phyloP scores from a whole-genome alignment of 2,888 invertebrate genomes.

The Drosophila mimetica region DNA sequence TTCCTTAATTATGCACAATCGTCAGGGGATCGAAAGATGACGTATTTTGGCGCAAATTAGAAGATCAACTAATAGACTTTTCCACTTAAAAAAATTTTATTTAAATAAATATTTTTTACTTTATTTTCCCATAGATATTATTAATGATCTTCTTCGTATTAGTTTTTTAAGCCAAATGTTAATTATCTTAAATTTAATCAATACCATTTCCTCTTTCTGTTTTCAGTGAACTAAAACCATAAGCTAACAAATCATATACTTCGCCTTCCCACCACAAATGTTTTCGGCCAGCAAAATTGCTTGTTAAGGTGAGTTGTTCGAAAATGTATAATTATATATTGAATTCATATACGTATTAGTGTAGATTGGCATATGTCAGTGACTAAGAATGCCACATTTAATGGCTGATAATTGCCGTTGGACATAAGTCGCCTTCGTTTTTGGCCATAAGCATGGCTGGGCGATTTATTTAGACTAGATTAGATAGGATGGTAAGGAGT shows the following conservation, averaged over 20 bases:
- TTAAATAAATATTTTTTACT: neutral
- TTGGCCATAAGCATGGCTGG: neutral
- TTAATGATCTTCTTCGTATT: neutral
- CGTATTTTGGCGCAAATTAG: constrained; percentile 49
- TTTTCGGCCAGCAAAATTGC: constrained; percentile 52
- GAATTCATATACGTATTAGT: constrained; percentile 20
- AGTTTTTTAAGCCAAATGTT: neutral
- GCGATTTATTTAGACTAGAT: constrained; percentile 25
- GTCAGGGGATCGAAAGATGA: constrained; percentile 46
- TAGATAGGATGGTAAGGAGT: constrained; percentile 12
- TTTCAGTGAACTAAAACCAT: constrained; percentile 49
- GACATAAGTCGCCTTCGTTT: constrained; percentile 10
- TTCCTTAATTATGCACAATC: constrained; percentile 42
- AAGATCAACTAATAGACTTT: constrained; percentile 23
- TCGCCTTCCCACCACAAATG: constrained; percentile 50
- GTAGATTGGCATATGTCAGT: constrained; percentile 43
- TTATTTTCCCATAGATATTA: neutral
- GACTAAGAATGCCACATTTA: constrained; percentile 37
- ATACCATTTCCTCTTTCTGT: constrained; percentile 3
- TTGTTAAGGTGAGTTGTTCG: constrained; percentile 60
- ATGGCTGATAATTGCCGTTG: constrained; percentile 39
- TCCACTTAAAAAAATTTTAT: constrained; percentile 24
- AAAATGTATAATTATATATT: constrained; percentile 30
- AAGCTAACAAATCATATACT: constrained; percentile 39
- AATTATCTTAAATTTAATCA: constrained; percentile 12